These are phyloP conservation scores for Polietes domitor DNA, from an alignment of 2,888 invertebrate species.

Conservation along the genomic window DNA sequence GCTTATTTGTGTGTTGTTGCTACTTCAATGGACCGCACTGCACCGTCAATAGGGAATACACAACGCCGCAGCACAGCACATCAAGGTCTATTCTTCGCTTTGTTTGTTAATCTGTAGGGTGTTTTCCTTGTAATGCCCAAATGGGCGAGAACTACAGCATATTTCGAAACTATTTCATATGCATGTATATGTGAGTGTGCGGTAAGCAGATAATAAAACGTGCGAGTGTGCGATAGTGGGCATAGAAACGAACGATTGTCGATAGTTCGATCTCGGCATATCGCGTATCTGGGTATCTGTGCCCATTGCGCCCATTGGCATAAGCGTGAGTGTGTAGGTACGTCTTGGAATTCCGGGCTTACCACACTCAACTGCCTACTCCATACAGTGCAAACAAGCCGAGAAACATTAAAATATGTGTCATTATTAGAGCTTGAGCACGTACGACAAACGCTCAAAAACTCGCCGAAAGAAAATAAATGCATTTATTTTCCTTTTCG, in stretches of 20 bases:
- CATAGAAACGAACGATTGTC: too few relatives aligned
- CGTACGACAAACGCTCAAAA: background rate
- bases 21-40: background rate
- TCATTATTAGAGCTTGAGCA: slow-evolving; percentile 9
- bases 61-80: background rate
- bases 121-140: background rate
- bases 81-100: background rate
- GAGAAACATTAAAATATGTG: background rate
- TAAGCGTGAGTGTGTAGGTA: background rate
- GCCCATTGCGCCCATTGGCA: background rate
- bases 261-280: too few relatives aligned
- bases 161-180: too few relatives aligned
- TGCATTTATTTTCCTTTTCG: background rate
- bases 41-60: slow-evolving; percentile 13
- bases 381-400: background rate
- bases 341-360: background rate
- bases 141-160: background rate
- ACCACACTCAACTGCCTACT: background rate
- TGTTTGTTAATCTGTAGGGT: slow-evolving; percentile 6
- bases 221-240: too few relatives aligned
- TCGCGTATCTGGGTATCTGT: too few relatives aligned
- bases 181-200: too few relatives aligned
- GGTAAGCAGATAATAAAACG: too few relatives aligned
- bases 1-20: background rate
- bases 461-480: background rate